phyloP scores from a whole-genome alignment of 2,888 invertebrate genomes.

The Hypena proboscidalis region DNA sequence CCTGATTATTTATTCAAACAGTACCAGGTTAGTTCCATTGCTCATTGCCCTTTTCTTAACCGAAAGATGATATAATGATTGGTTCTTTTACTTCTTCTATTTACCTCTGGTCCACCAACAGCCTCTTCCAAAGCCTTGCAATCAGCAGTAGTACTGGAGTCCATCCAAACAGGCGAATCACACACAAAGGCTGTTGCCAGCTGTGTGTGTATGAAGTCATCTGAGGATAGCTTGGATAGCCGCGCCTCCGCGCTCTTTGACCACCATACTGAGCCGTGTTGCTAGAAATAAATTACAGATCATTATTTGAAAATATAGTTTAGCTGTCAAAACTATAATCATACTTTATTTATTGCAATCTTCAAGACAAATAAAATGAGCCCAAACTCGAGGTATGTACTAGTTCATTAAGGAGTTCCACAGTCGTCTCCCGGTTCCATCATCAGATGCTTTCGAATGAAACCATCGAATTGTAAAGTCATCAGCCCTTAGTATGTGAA shows the following conservation, averaged over 20 bases:
- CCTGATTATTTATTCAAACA: no score
- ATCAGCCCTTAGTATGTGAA: no score
- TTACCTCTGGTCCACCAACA: constrained; percentile 91
- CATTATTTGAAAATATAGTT: not conserved
- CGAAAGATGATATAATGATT: no score
- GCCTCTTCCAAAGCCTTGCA: constrained; percentile 92
- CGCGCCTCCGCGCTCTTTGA: constrained; percentile 88
- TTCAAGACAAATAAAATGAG: no score
- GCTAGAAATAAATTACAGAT: constrained; percentile 86
- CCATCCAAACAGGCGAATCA: constrained; percentile 98
- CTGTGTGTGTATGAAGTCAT: constrained; percentile 93
- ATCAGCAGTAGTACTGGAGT: constrained; percentile 91
- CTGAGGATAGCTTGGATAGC: constrained; percentile 88
- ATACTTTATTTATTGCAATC: no score
- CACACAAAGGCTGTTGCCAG: constrained; percentile 91
- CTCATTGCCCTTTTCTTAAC: no score
- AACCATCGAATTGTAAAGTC: no score
- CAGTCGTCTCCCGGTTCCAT: no score
- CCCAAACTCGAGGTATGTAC: no score
- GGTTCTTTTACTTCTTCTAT: not conserved
- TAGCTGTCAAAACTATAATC: not conserved
- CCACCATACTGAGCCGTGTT: constrained; percentile 99
- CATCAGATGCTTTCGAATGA: no score
- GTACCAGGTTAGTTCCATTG: no score
- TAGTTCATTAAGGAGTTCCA: no score